Evolutionary conservation across 2,113 vertebrate species (phyloP).

Genomic region (Limnothrissa miodon): DNA sequence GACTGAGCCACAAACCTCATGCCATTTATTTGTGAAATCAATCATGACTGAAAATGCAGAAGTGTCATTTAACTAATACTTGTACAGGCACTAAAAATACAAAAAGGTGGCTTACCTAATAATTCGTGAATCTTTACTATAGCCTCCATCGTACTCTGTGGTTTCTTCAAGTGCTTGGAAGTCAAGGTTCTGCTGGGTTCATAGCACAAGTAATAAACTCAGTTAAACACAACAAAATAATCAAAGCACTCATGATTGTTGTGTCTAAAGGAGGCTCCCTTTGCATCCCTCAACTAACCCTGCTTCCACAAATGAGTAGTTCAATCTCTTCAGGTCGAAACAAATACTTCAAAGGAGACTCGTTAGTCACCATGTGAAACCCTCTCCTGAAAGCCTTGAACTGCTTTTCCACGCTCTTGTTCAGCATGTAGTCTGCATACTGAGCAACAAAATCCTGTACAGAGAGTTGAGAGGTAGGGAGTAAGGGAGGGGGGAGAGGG

Average conservation of each 20-base stretch:
- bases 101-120: constrained; percentile 78
- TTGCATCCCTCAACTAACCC: constrained; percentile 74
- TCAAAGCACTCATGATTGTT: not conserved
- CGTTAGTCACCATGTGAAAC: constrained; percentile 97
- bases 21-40: not conserved
- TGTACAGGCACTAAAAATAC: not conserved
- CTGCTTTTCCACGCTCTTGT: constrained; percentile 94
- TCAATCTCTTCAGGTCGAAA: constrained; percentile 98
- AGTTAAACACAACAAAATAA: not conserved
- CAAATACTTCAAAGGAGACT: constrained; percentile 95
- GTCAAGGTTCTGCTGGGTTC: constrained; percentile 88
- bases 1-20: not conserved
- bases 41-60: not conserved
- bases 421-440: constrained; percentile 95
- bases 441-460: constrained; percentile 91
- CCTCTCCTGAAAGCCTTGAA: constrained; percentile 98
- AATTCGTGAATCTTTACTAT: constrained; percentile 86
- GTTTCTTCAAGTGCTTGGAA: constrained; percentile 96
- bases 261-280: not conserved
- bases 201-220: constrained; percentile 22
- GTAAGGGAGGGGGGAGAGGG: not conserved
- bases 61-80: no score
- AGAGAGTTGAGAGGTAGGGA: not conserved
- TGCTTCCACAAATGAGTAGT: constrained; percentile 97
- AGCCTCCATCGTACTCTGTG: constrained; percentile 96